These are phyloP conservation scores for Norana najaformis DNA, from an alignment of 2,888 invertebrate species.

Conservation along the genomic window DNA sequence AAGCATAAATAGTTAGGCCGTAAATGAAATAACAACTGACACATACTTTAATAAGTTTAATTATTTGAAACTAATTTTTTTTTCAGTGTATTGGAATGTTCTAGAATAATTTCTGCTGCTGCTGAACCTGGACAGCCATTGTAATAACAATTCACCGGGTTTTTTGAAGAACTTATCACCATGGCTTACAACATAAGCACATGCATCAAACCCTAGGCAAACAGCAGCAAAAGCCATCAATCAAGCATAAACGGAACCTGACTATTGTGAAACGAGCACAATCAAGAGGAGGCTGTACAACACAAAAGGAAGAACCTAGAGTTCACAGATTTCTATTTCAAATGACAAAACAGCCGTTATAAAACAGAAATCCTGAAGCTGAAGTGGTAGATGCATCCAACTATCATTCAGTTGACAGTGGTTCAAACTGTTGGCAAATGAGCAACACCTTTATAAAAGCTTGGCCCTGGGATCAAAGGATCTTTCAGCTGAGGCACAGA, in stretches of 20 bases:
- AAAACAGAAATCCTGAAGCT: no score
- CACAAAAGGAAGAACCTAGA: no score
- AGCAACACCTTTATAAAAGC: background rate
- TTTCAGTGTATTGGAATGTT: background rate
- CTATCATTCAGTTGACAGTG: background rate
- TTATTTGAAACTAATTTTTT: background rate
- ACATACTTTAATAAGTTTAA: no score
- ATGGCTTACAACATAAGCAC: background rate
- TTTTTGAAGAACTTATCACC: background rate
- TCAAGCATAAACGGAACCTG: constrained; percentile 1
- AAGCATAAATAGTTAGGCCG: background rate
- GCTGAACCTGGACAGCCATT: background rate
- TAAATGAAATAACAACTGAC: no score
- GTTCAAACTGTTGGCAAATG: background rate
- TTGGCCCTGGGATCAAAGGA: background rate
- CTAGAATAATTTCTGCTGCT: background rate
- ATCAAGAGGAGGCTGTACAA: background rate
- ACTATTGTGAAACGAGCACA: background rate
- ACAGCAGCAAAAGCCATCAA: constrained; percentile 4
- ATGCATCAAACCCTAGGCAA: background rate
- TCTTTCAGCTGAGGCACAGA: background rate
- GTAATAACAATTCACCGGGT: background rate
- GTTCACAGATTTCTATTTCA: background rate
- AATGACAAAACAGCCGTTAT: no score
- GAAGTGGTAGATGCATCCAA: no score